Base-by-base conservation (phyloP, 2,797 vertebrate genomes). In the Enteromius radiatus region DNA sequence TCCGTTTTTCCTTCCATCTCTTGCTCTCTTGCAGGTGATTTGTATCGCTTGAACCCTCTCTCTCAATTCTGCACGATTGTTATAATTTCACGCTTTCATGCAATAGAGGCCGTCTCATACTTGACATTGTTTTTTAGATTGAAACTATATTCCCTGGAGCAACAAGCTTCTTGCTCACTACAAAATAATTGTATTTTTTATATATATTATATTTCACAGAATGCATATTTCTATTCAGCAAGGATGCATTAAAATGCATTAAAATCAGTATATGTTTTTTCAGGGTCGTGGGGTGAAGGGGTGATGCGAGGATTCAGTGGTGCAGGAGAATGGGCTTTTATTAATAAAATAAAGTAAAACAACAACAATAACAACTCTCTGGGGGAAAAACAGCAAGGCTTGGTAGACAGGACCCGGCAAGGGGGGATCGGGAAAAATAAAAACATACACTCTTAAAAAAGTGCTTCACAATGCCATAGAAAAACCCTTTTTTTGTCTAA, bases 41-140 rank as follows among this genome's bases (percentile, higher is more conserved):
- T 76, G 63, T 31, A 59, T 65, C 23, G 11, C 21, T 73, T 54
- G 21, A 61, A 74, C 43, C 41, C 15, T 84, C 63, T 73, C 78
- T 45, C 79, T 76, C 31, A 56, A 11, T 81, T 75, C 79, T 69
- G 26, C 23, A 36, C 19, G 63, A 69, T 10, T 71, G 38, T 80
- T 78, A 52, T 84, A 75, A 81, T 84, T 81, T 74, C 36, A 54
- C 0, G 28, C n/a, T 47, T 82, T 36, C 36, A 56, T 45, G 28
- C 41, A 38, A 56, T 68, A 43, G 43, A 77, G 41, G 15, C 3
- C n/a, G 5, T 63, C 38, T 81, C 11, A 41, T 78, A 28, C 59
- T 70, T 75, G 59, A 41, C 23, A 28, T 84, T 81, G 75, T 85
- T 69, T 81, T 14, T 21, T 74, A 38, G 61, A 56, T 80, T 47